A percentile compares a stretch with the other conserved stretches of the same genome.
These are phyloP conservation scores for Apodemus speciosus DNA, from an alignment of 2,113 vertebrate genomes.

Conservation along the genomic window DNA sequence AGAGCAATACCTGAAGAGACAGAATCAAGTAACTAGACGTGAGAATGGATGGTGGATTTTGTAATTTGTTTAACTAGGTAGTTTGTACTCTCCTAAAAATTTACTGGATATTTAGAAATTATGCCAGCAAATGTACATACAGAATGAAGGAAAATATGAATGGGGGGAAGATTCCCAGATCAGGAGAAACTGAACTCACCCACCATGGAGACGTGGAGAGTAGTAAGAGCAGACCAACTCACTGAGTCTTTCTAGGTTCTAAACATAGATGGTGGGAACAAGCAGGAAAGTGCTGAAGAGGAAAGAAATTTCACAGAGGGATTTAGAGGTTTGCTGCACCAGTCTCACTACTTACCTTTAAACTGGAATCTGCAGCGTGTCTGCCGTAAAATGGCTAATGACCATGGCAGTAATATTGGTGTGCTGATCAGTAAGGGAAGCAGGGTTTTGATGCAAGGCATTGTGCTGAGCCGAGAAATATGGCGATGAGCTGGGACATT, in stretches of 20 bases:
- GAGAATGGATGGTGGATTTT: background rate
- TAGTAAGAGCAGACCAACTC: background rate
- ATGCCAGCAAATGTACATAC: background rate
- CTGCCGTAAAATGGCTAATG: background rate
- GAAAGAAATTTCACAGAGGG: background rate
- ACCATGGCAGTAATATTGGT: background rate
- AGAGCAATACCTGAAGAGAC: background rate
- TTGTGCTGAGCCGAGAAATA: background rate
- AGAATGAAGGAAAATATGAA: background rate
- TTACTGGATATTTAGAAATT: background rate
- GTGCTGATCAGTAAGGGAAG: background rate
- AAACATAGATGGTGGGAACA: background rate
- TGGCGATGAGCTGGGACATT: fast-evolving
- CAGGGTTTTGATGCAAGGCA: fast-evolving
- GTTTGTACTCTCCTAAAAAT: background rate
- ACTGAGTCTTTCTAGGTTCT: background rate
- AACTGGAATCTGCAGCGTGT: background rate
- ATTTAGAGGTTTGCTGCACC: background rate
- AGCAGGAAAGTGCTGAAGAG: background rate
- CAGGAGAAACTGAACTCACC: background rate
- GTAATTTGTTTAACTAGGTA: background rate
- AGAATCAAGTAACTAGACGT: background rate
- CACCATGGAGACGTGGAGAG: background rate
- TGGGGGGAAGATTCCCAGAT: background rate
- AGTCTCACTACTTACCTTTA: background rate